phyloP scores from a whole-genome alignment of 1,140 invertebrate genomes.

The Drosophila novamexicana region DNA sequence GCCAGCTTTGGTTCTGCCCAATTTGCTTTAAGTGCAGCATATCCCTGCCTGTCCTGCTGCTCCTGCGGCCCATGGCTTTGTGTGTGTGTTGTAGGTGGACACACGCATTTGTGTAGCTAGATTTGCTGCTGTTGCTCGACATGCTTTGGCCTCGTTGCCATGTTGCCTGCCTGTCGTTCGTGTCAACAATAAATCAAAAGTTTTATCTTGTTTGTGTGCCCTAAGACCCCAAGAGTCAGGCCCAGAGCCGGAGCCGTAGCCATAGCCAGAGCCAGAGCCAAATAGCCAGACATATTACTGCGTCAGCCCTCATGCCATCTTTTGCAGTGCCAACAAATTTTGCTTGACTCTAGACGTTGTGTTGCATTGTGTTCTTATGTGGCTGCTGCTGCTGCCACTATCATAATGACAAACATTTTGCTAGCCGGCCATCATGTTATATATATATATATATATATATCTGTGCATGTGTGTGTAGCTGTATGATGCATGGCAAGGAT shows the following conservation, averaged over 20 bases:
- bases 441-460: slow-evolving; percentile 1
- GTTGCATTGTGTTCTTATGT: slow-evolving; percentile 18
- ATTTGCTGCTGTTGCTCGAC: slow-evolving; percentile 36
- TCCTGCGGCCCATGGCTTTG: slow-evolving; percentile 7
- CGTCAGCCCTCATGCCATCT: slow-evolving; percentile 23
- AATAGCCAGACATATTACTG: slow-evolving; percentile 47
- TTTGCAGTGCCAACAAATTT: slow-evolving; percentile 41
- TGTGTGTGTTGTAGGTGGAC: slow-evolving; percentile 37
- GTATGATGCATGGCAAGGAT: slow-evolving; percentile 19
- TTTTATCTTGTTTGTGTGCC: slow-evolving; percentile 73
- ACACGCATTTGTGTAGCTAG: slow-evolving; percentile 59
- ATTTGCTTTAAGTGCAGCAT: slow-evolving; percentile 54
- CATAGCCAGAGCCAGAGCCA: not conserved
- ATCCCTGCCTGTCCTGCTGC: not conserved
- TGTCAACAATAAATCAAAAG: slow-evolving; percentile 82
- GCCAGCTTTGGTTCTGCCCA: slow-evolving; percentile 16
- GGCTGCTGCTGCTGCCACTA: slow-evolving; percentile 18
- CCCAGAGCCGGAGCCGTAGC: not conserved
- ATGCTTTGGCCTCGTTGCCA: slow-evolving; percentile 29
- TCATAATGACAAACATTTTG: slow-evolving; percentile 28
- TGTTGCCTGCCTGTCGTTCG: slow-evolving; percentile 50
- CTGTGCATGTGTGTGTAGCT: not conserved
- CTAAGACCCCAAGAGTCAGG: slow-evolving; percentile 2
- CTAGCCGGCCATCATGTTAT: not conserved
- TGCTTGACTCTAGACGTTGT: slow-evolving; percentile 5